Evolutionary conservation across 2,113 vertebrate species (phyloP).

Genomic region (Oreochromis spilurus): DNA sequence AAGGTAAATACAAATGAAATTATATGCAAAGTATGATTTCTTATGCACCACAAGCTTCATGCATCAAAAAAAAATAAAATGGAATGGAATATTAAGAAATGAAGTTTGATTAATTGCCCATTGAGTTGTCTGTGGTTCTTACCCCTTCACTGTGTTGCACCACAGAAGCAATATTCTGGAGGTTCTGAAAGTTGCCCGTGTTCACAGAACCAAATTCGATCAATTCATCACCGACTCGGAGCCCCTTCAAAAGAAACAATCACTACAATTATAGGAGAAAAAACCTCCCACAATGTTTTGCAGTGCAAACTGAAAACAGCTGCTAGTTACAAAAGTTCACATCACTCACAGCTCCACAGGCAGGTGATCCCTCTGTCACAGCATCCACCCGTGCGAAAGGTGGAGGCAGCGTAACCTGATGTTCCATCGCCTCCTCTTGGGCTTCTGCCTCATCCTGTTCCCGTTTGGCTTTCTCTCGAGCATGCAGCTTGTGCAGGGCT

Average conservation of each 20-base stretch:
- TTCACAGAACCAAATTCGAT: conserved; percentile 93
- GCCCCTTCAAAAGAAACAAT: conserved; percentile 71
- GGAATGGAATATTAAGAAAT: neutral
- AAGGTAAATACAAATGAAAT: neutral
- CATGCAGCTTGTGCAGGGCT: conserved; percentile 88
- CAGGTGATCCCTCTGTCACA: conserved; percentile 83
- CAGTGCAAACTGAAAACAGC: neutral
- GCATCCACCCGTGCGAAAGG: conserved; percentile 85
- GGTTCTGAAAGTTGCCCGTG: conserved; percentile 83
- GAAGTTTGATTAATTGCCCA: neutral
- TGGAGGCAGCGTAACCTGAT: conserved; percentile 35
- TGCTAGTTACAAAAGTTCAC: neutral
- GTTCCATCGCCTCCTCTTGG: conserved; percentile 62
- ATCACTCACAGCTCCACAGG: conserved; percentile 78
- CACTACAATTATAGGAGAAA: neutral
- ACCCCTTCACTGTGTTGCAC: conserved; percentile 96
- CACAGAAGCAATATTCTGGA: conserved; percentile 86
- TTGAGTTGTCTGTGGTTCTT: conserved; percentile 14
- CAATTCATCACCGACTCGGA: conserved; percentile 85
- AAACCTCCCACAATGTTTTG: accelerated
- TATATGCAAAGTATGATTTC: neutral
- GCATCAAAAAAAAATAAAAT: neutral
- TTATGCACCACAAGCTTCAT: neutral
- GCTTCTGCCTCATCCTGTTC: conserved; percentile 77
- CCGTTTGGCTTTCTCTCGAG: conserved; percentile 82